Percentiles rank a stretch among this genome's conserved stretches.
Conservation (phyloP, 2,797 vertebrate genomes). For the Alectoris magna region DNA sequence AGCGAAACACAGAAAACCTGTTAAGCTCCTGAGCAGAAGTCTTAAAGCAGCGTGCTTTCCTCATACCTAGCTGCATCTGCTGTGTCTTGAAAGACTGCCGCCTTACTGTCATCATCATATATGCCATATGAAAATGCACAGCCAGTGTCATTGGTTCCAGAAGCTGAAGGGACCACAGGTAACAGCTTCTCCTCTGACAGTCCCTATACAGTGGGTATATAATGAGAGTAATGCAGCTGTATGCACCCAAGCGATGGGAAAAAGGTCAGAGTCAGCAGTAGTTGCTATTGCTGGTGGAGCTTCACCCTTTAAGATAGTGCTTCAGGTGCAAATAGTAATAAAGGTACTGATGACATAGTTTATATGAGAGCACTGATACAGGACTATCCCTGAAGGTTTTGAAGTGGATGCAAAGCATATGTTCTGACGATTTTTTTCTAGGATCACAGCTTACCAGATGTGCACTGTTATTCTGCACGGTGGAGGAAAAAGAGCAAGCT, state of each 20-base stretch:
- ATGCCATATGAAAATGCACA: background rate
- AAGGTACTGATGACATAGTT: background rate
- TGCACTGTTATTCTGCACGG: background rate
- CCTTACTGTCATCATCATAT: background rate
- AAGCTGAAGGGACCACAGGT: constrained; percentile 33
- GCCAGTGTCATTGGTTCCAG: constrained; percentile 27
- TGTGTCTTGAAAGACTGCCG: background rate
- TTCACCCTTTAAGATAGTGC: background rate
- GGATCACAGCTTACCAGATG: background rate
- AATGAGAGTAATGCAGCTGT: constrained; percentile 13
- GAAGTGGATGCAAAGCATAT: background rate
- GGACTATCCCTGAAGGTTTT: background rate
- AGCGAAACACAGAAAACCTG: background rate
- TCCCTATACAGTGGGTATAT: constrained; percentile 14
- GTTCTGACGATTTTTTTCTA: background rate
- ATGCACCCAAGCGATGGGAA: background rate
- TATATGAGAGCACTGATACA: background rate
- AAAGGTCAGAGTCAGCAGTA: constrained; percentile 39
- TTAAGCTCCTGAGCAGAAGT: background rate
- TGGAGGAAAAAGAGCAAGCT: background rate
- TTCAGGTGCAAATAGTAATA: constrained; percentile 50
- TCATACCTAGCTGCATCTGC: background rate
- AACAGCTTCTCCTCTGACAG: constrained; percentile 25
- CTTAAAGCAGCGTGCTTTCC: background rate
- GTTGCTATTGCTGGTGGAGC: constrained; percentile 18